Base-by-base conservation (phyloP, 2,888 invertebrate species). In the Anthoptus insignis region DNA sequence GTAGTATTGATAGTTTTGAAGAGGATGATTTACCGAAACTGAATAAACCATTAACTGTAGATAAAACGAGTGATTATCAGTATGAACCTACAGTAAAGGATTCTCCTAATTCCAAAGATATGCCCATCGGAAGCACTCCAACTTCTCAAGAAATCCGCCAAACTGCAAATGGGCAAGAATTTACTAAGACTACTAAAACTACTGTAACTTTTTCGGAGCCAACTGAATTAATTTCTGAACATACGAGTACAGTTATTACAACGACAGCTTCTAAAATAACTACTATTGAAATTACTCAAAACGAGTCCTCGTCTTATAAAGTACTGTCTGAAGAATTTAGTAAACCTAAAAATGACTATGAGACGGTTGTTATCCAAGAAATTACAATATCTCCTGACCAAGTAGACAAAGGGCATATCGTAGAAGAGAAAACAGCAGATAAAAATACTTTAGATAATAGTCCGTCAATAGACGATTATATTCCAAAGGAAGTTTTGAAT, bases 191-290 rank as follows among this genome's bases (percentile, higher is more conserved):
- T 34, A 71, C 82, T 16, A 84, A 76, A 73, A 84, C 82, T 2
- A 76, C 72, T 50, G 74, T 81, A 42, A 77, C 84, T n/a, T 77
- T 77, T 69, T 74, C 83, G 3, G 81, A 83, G 60, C 87, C 89
- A 42, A 72, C 76, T 19, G 81, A 88, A 66, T 79, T 74, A 64
- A 61, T 81, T 8, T 81, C 83, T 42, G 88, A 91, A 74, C 84
- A 84, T 53, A 83, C 79, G 22, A 87, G 81, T 57, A 86, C 83
- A 21, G 69, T 83, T 19, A 74, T 87, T 39, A 83, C 83, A 27
- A 81, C 88, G 16, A 81, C 81, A n/a, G 81, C 86, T 50, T 87
- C 90, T 21, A 83, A 81, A 69, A 71, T 87, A 8, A 89, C 88
- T 34, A 88, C 86, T 24, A 82, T 89, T 53, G 84, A 89, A 79